Percentiles rank a stretch among this genome's conserved stretches.
Conservation (phyloP, 1,140 invertebrate genomes). For the Aphis craccivora region DNA sequence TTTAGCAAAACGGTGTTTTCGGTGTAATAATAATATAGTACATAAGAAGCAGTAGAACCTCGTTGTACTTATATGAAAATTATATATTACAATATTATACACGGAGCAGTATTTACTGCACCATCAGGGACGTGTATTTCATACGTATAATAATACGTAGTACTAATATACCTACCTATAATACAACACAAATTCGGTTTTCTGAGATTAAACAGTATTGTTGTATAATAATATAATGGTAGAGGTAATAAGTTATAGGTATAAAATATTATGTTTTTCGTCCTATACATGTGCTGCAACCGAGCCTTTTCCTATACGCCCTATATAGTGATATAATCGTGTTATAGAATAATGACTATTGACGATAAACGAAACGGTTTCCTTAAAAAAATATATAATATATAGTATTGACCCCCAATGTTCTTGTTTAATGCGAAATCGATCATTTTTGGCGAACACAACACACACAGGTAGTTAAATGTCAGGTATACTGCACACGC, state of each 20-base stretch:
- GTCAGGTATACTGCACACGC: not conserved
- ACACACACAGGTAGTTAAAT: not conserved
- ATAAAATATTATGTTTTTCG: not conserved
- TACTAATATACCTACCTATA: not conserved
- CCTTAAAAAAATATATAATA: not conserved
- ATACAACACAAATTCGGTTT: not conserved
- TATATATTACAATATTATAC: not conserved
- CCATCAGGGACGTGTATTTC: not conserved
- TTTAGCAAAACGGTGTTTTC: not conserved
- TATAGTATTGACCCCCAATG: not conserved
- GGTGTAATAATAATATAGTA: not conserved
- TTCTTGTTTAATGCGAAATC: not conserved
- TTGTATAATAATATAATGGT: not conserved
- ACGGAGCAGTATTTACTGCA: not conserved
- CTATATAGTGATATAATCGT: not conserved
- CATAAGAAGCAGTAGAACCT: not conserved
- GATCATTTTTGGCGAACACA: not conserved
- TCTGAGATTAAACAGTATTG: not conserved
- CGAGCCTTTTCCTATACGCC: not conserved
- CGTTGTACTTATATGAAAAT: not conserved
- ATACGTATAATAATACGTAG: not conserved
- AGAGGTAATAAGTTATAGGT: not conserved
- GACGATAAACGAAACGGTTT: not conserved
- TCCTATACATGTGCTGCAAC: not conserved
- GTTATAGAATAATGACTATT: not conserved